These are phyloP conservation scores for Drosophila repleta DNA, from an alignment of 1,140 invertebrate genomes.

Conservation along the genomic window DNA sequence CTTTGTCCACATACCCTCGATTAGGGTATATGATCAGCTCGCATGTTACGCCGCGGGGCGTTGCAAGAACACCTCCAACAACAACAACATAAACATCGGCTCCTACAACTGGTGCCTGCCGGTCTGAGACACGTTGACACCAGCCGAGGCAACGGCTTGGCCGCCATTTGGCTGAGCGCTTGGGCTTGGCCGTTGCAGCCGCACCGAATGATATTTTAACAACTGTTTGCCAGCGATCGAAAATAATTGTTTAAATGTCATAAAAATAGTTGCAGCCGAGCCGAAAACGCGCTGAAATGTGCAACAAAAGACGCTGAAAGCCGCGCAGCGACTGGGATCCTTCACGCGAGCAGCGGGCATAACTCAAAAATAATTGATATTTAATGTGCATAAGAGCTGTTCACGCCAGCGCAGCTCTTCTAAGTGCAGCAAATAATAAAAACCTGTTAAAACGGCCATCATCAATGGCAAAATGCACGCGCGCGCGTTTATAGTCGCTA, in stretches of 20 bases:
- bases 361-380: background rate
- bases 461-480: slow-evolving; percentile 10
- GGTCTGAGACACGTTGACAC: slow-evolving; percentile 77
- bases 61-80: slow-evolving; percentile 50
- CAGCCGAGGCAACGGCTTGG: slow-evolving; percentile 51
- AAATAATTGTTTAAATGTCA: slow-evolving; percentile 82
- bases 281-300: slow-evolving; percentile 19
- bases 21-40: slow-evolving; percentile 11
- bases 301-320: slow-evolving; percentile 23
- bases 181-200: slow-evolving; percentile 50
- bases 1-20: background rate
- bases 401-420: background rate
- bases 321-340: background rate
- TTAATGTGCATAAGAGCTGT: background rate
- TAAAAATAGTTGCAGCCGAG: slow-evolving; percentile 46
- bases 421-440: background rate
- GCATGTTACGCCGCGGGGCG: slow-evolving; percentile 58
- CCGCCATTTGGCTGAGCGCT: slow-evolving; percentile 50
- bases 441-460: background rate
- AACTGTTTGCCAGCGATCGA: slow-evolving; percentile 56
- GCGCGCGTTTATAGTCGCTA: slow-evolving; percentile 22
- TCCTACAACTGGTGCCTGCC: slow-evolving; percentile 27
- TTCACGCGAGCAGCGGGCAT: background rate
- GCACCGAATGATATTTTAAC: slow-evolving; percentile 70
- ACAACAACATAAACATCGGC: background rate